Conservation (phyloP, 2,113 vertebrate genomes). For the Sapayoa aenigma region DNA sequence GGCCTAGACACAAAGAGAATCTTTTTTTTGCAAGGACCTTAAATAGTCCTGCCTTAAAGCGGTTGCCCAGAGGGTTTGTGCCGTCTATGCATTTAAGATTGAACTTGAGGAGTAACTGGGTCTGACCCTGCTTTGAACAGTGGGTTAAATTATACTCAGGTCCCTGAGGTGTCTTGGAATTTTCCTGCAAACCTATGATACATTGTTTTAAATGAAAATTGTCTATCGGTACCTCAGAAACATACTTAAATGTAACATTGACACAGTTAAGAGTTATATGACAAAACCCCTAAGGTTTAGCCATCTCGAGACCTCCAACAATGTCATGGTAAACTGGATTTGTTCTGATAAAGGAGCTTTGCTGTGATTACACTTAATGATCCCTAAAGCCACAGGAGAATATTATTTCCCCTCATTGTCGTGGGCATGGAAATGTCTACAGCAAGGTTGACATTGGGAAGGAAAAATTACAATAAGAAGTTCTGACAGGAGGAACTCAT, state of each 20-base stretch:
- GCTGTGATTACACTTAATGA: conserved; percentile 36
- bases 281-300: conserved; percentile 15
- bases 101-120: background rate
- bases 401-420: conserved; percentile 15
- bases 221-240: background rate
- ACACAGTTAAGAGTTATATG: background rate
- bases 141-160: background rate
- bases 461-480: background rate
- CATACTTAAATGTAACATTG: background rate
- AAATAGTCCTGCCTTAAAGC: background rate
- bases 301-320: conserved; percentile 21
- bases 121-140: background rate
- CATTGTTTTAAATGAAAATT: background rate
- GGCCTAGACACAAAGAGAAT: background rate
- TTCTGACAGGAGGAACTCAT: conserved; percentile 7
- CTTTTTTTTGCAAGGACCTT: background rate
- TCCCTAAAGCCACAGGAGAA: conserved; percentile 13
- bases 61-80: background rate
- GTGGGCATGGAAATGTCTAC: conserved; percentile 1
- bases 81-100: background rate
- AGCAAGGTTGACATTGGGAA: background rate
- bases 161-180: background rate
- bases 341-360: conserved; percentile 37
- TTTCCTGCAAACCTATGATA: background rate
- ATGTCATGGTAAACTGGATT: conserved; percentile 29